Base-by-base conservation (phyloP, 2,888 invertebrate species). In the Crioceris asparagi region DNA sequence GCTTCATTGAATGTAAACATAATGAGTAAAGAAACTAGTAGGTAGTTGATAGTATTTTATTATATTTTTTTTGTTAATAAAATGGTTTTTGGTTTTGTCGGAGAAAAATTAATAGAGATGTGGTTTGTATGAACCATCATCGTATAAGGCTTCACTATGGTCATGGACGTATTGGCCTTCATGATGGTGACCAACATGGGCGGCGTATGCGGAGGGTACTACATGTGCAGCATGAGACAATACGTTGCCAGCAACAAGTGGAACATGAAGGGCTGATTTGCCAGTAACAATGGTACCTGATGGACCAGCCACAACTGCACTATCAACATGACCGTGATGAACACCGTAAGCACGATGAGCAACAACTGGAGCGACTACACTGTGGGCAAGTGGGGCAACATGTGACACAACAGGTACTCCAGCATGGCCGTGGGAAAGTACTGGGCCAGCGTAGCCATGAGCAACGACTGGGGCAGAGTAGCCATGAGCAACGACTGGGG, bases 91-190 rank as follows among this genome's bases (percentile, higher is more conserved):
- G n/a, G n/a, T n/a, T n/a, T n/a, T n/a, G n/a, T n/a, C n/a, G n/a
- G n/a, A n/a, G n/a, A n/a, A n/a, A n/a, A n/a, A n/a, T n/a, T n/a
- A n/a, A n/a, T 40, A 33, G 14, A 25, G 18, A 26, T 40, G 36
- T 5, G 52, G 52, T 38, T 48, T 55, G 51, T 56, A 56, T 23
- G 53, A 53, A 18, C 56, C 56, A 44, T 56, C 56, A 38, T 56
- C 56, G 46, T 53, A 56, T 17, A 54, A 40, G 25, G 45, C 39
- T 26, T 56, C 55, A 14, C 36, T 39, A 43, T 50, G 32, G 41
- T 54, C 56, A 10, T 39, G 54, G 6, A 53, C 44, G 35, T 50
- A 54, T 45, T 53, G 50, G 5, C 54, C 54, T 46, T 54, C 54
- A 15, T 27, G 27, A 2, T 4, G 14, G 11, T 27, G 27, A n/a